A percentile compares a stretch with the other conserved stretches of the same genome.
phyloP scores from a whole-genome alignment of 2,113 vertebrate genomes.

The Carassius carassius region DNA sequence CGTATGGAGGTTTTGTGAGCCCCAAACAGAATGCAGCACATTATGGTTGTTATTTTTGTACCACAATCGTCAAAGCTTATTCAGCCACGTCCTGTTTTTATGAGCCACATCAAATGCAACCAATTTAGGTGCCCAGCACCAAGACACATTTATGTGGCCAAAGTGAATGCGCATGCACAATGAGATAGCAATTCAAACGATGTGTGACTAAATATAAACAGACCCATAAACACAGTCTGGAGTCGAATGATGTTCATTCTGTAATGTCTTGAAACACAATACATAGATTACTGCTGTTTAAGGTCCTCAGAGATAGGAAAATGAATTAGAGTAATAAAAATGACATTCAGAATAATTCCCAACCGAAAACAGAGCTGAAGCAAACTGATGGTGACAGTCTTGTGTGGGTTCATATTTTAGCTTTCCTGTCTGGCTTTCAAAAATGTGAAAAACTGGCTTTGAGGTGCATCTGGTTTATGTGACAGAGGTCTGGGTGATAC shows the following conservation, averaged over 20 bases:
- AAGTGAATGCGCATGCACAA: not conserved
- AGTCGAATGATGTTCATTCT: not conserved
- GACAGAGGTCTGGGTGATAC: conserved; percentile 76
- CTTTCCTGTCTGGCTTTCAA: not conserved
- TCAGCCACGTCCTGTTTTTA: conserved; percentile 1
- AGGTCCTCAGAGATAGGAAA: not conserved
- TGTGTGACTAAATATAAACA: not conserved
- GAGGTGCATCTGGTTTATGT: conserved; percentile 66
- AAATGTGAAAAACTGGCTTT: not conserved
- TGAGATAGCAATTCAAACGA: not conserved
- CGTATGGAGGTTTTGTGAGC: not conserved
- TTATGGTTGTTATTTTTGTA: not conserved
- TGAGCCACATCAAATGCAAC: not conserved
- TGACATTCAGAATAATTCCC: conserved; percentile 23
- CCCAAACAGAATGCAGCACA: not conserved
- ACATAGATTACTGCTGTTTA: not conserved
- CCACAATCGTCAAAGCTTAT: not conserved
- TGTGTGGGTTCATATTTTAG: not conserved
- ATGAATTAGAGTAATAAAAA: not conserved
- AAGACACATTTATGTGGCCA: not conserved
- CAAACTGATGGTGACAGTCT: conserved; percentile 1
- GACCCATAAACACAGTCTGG: not conserved
- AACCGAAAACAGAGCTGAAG: not conserved
- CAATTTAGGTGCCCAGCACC: not conserved
- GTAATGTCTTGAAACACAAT: conserved; percentile 1